Conservation (phyloP, 2,113 vertebrate genomes). For the Blennius ocellaris region DNA sequence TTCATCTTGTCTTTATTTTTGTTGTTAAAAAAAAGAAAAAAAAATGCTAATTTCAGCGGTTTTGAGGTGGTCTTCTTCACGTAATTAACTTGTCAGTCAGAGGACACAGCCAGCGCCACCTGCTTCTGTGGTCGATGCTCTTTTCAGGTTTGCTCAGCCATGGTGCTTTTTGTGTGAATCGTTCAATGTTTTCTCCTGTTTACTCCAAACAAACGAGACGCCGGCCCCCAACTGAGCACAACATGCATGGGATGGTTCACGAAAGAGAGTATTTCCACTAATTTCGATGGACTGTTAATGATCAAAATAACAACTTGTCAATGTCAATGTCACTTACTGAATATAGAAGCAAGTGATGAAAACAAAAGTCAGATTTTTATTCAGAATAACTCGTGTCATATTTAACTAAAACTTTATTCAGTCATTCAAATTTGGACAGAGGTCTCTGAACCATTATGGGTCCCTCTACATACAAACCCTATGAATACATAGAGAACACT, state of each 20-base stretch:
- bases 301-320: background rate
- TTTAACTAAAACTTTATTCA: no score
- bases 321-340: no score
- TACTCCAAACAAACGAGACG: slow-evolving; percentile 3
- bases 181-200: slow-evolving; percentile 1
- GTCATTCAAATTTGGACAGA: no score
- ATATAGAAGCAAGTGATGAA: no score
- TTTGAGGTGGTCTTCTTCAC: background rate
- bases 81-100: slow-evolving; percentile 15
- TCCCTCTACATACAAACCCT: no score
- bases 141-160: slow-evolving; percentile 1
- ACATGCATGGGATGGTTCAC: slow-evolving; percentile 3
- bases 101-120: background rate
- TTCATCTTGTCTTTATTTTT: slow-evolving; percentile 19
- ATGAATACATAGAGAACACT: no score
- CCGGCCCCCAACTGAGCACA: background rate
- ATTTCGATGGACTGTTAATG: background rate
- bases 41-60: background rate
- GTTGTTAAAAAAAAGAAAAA: background rate
- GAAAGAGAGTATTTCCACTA: background rate
- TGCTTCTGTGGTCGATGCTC: background rate
- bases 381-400: no score
- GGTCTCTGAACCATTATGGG: no score
- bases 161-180: background rate
- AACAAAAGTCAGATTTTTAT: no score